Evolutionary conservation across 2,888 invertebrate genomes (phyloP).

Genomic region (Masnerella sp.): DNA sequence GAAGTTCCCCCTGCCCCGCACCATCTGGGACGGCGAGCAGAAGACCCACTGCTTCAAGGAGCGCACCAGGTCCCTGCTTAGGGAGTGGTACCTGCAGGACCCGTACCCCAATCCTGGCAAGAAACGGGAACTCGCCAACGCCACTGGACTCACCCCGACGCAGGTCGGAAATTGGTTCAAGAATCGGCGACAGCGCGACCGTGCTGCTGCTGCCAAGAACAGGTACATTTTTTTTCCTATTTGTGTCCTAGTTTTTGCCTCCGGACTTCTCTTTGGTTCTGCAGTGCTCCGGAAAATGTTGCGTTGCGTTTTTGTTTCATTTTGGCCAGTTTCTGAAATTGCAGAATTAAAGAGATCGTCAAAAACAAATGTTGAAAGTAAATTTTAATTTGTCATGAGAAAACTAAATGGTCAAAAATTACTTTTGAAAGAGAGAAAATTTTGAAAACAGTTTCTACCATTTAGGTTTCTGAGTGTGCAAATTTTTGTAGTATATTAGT

Average conservation of each 20-base stretch:
- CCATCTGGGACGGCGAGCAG: conserved; percentile 97
- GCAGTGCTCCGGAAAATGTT: not conserved
- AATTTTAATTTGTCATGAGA: too few species aligned
- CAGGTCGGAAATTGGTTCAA: conserved; percentile 98
- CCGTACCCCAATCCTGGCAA: conserved; percentile 97
- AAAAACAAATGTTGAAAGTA: too few species aligned
- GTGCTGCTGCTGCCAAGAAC: conserved; percentile 97
- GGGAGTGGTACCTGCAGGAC: conserved; percentile 99
- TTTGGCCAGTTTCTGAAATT: too few species aligned
- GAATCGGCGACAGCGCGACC: conserved; percentile 90
- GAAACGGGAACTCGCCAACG: conserved; percentile 93
- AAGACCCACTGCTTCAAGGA: conserved; percentile 98
- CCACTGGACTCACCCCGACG: conserved; percentile 94
- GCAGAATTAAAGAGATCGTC: too few species aligned
- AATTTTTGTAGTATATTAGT: too few species aligned
- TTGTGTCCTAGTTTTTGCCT: conserved; percentile 5
- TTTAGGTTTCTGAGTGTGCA: too few species aligned
- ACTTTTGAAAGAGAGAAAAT: too few species aligned
- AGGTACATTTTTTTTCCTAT: conserved; percentile 83
- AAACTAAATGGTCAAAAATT: too few species aligned
- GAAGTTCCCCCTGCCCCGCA: conserved; percentile 94
- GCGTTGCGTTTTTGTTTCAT: too few species aligned
- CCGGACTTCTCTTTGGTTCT: too few species aligned
- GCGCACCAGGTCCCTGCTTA: conserved; percentile 93
- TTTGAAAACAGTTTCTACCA: too few species aligned